phyloP scores from a whole-genome alignment of 2,888 invertebrate genomes.

The Cerceris rybyensis region DNA sequence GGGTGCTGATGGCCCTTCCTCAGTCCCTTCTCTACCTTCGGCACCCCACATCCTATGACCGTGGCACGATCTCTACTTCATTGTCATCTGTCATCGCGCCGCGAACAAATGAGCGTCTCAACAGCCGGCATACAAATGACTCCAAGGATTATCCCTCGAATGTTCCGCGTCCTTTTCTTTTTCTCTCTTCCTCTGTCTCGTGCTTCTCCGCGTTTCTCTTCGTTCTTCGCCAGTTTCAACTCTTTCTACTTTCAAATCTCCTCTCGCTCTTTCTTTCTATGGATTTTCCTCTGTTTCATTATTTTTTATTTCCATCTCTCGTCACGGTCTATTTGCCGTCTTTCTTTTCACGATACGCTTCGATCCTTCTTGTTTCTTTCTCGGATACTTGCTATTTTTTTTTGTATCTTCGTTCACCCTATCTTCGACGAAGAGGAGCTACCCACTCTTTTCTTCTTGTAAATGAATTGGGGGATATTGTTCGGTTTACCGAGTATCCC shows the following conservation, averaged over 20 bases:
- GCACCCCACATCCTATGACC: slow-evolving; percentile 48
- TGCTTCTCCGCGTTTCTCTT: not conserved
- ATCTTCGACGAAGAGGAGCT: not conserved
- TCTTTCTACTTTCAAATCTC: slow-evolving; percentile 8
- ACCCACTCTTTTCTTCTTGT: slow-evolving; percentile 48
- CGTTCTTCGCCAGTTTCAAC: slow-evolving; percentile 13
- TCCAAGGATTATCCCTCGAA: slow-evolving; percentile 78
- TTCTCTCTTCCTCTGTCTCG: not conserved
- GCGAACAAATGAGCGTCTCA: slow-evolving; percentile 79
- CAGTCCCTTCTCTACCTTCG: slow-evolving; percentile 17
- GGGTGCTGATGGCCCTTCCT: slow-evolving; percentile 41
- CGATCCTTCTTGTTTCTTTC: slow-evolving; percentile 4
- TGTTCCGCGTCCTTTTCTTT: slow-evolving; percentile 42
- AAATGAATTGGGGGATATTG: slow-evolving; percentile 67
- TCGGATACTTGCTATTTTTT: not conserved
- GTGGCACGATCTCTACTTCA: slow-evolving; percentile 75
- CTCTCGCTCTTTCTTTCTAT: slow-evolving; percentile 51
- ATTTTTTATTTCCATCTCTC: not conserved
- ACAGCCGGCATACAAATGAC: slow-evolving; percentile 77
- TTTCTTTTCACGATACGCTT: not conserved
- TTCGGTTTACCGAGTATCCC: slow-evolving; percentile 38
- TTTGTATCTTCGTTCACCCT: slow-evolving; percentile 5
- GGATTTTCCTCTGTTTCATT: slow-evolving; percentile 73
- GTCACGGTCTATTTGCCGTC: not conserved
- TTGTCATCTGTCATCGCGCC: slow-evolving; percentile 81